Conservation (phyloP, 2,797 vertebrate species). For the Gobionotothen gibberifrons region DNA sequence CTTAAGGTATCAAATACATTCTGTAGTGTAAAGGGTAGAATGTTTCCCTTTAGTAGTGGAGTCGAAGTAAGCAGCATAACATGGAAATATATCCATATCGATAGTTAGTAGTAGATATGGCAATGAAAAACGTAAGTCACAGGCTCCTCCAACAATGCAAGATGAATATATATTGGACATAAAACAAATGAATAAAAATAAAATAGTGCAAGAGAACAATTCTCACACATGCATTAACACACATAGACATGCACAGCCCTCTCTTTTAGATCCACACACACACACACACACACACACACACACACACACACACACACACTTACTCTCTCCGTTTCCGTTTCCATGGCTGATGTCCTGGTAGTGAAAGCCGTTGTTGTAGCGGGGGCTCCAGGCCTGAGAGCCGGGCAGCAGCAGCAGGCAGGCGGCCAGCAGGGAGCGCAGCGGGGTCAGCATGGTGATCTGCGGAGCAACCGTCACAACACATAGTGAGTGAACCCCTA, state of each 20-base stretch:
- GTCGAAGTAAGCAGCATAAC: no score
- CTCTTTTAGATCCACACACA: no score
- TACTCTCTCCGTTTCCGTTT: slow-evolving; percentile 85
- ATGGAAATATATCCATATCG: no score
- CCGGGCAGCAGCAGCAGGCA: slow-evolving; percentile 60
- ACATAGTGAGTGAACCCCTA: background rate
- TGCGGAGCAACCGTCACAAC: background rate
- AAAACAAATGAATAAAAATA: no score
- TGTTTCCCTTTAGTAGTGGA: no score
- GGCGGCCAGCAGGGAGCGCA: slow-evolving; percentile 76
- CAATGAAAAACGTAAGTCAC: no score
- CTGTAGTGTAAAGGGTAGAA: background rate
- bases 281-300: no score
- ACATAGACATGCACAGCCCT: background rate
- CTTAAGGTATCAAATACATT: background rate
- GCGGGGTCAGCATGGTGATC: slow-evolving; percentile 65
- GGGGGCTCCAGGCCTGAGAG: slow-evolving; percentile 50
- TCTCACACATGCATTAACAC: background rate
- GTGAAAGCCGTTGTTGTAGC: slow-evolving; percentile 90
- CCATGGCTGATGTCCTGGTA: slow-evolving; percentile 86
- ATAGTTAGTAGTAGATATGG: no score
- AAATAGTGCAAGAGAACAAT: background rate
- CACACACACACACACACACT: slow-evolving; percentile 32
- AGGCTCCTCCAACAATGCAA: no score
- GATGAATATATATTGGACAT: no score